Conservation (phyloP, 2,113 vertebrate species). For the Carassius auratus region DNA sequence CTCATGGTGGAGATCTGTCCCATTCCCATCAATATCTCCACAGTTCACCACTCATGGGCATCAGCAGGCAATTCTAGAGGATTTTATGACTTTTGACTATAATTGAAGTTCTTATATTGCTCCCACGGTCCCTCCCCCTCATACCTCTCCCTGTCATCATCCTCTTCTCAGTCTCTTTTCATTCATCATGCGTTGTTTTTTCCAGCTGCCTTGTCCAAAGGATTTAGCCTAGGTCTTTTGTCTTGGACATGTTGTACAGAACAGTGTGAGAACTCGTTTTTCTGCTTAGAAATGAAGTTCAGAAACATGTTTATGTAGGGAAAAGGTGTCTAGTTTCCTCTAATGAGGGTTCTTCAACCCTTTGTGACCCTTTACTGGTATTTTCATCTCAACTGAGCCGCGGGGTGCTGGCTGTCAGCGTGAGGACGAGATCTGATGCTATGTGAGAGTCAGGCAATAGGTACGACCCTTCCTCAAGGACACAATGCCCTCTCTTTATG, state of each 20-base stretch:
- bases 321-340: not conserved
- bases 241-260: not conserved
- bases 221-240: not conserved
- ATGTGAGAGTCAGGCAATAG: not conserved
- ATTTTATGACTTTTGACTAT: slow-evolving; percentile 45
- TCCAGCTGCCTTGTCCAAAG: not conserved
- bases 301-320: not conserved
- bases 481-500: slow-evolving; percentile 10
- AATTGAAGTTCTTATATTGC: slow-evolving; percentile 24
- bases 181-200: not conserved
- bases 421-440: not conserved
- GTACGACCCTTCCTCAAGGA: slow-evolving; percentile 37
- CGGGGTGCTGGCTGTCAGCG: not conserved
- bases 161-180: not conserved
- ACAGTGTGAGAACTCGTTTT: not conserved
- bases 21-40: slow-evolving; percentile 31
- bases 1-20: not conserved
- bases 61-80: slow-evolving; percentile 35
- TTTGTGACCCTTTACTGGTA: slow-evolving; percentile 6
- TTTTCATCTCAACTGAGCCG: slow-evolving; percentile 5
- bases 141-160: not conserved
- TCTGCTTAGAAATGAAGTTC: not conserved
- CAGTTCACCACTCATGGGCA: slow-evolving; percentile 21
- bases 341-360: not conserved
- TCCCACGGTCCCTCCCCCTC: slow-evolving; percentile 7